Percentiles rank a stretch among this genome's conserved stretches.
phyloP scores from a whole-genome alignment of 2,113 vertebrate genomes.

The Gymnorhina tibicen region DNA sequence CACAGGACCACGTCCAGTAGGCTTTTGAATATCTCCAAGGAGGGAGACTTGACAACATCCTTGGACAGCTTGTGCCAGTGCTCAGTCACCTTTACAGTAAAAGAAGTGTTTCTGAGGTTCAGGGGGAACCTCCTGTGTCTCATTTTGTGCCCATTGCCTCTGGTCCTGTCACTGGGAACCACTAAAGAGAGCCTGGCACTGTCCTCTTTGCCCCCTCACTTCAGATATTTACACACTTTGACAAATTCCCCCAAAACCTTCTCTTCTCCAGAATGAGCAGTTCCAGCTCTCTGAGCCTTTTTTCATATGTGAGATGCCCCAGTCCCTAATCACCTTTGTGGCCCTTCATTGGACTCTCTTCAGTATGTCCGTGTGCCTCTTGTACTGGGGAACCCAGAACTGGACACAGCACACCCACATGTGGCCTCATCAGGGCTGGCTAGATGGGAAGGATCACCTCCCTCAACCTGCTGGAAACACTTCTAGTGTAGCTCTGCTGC shows the following conservation, averaged over 20 bases:
- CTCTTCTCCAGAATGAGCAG: not conserved
- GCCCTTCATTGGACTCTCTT: not conserved
- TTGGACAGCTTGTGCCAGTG: not conserved
- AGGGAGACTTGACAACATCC: not conserved
- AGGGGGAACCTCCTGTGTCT: not conserved
- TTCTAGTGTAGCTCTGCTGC: not conserved
- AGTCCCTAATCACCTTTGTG: not conserved
- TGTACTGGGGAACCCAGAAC: not conserved
- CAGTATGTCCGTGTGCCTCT: not conserved
- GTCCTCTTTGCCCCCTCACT: not conserved
- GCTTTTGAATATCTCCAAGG: not conserved
- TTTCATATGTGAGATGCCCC: not conserved
- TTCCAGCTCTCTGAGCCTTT: not conserved
- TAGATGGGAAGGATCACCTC: not conserved
- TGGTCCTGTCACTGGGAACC: not conserved
- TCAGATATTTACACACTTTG: not conserved
- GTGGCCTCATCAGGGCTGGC: not conserved
- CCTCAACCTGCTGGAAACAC: not conserved
- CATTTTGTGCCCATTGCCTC: not conserved
- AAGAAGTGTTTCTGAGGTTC: not conserved
- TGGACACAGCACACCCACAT: not conserved
- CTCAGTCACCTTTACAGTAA: not conserved
- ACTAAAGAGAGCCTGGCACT: not conserved
- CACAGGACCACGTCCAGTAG: not conserved
- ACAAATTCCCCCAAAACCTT: not conserved